Evolutionary conservation across 2,888 invertebrate species (phyloP).

Genomic region (Halictus quadricinctus): DNA sequence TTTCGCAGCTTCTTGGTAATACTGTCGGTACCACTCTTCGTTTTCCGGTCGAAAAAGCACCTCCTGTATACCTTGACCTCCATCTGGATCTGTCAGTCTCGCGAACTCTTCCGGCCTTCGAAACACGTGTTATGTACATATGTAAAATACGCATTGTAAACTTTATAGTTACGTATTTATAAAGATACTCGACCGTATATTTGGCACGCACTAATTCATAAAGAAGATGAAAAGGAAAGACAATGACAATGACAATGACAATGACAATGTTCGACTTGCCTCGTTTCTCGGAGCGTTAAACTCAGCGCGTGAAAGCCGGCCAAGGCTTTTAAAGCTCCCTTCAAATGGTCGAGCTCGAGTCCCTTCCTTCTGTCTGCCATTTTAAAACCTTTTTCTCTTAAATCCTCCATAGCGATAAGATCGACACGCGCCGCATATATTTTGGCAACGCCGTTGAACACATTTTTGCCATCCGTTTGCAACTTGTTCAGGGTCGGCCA

Average conservation of each 20-base stretch:
- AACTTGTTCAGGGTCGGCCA: conserved; percentile 87
- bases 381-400: conserved; percentile 79
- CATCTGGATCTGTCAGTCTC: conserved; percentile 72
- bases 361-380: conserved; percentile 82
- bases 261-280: conserved; percentile 65
- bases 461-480: conserved; percentile 80
- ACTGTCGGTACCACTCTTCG: conserved; percentile 87
- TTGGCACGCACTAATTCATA: neutral
- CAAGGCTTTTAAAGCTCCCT: conserved; percentile 80
- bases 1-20: conserved; percentile 86
- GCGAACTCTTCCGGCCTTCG: conserved; percentile 79
- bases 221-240: neutral
- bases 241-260: conserved; percentile 7
- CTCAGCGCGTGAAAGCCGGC: conserved; percentile 83
- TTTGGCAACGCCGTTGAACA: conserved; percentile 78
- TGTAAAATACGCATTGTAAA: conserved; percentile 5
- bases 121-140: conserved; percentile 32
- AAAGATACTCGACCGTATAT: neutral
- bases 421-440: conserved; percentile 80
- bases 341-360: conserved; percentile 79
- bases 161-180: neutral
- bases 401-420: conserved; percentile 83
- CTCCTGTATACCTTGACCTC: conserved; percentile 80
- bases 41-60: conserved; percentile 87
- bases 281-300: conserved; percentile 80